Conservation (phyloP, 1,140 invertebrate genomes). For the Tribolium madens region DNA sequence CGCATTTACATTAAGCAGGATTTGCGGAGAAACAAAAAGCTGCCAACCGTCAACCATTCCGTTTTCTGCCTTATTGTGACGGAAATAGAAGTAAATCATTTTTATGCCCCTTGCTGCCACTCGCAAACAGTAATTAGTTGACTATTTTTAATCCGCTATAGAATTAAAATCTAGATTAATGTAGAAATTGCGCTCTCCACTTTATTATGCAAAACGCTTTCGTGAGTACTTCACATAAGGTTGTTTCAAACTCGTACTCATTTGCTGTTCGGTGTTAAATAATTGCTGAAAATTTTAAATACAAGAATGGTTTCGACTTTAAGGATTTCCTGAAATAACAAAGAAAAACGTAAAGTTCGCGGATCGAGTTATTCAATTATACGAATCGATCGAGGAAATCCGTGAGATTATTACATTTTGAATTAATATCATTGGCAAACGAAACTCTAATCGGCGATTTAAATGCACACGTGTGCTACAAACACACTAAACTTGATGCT, state of each 20-base stretch:
- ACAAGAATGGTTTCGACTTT: background rate
- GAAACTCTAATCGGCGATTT: constrained; percentile 4
- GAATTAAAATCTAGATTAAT: background rate
- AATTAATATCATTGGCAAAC: constrained; percentile 4
- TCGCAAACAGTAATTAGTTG: background rate
- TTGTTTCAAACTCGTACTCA: background rate
- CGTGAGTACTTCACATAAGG: background rate
- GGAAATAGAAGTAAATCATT: background rate
- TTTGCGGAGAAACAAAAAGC: background rate
- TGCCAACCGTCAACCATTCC: background rate
- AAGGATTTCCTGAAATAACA: no score
- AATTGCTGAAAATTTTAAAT: background rate
- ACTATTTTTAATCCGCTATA: background rate
- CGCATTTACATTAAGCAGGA: background rate
- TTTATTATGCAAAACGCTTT: background rate
- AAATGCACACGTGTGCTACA: constrained; percentile 28
- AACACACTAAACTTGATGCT: constrained; percentile 37
- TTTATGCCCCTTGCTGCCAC: background rate
- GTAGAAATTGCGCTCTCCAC: background rate
- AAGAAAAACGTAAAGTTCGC: background rate
- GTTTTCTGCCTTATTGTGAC: background rate
- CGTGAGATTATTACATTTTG: constrained; percentile 1
- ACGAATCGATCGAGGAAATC: constrained; percentile 18
- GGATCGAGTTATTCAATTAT: constrained; percentile 12
- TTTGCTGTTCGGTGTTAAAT: background rate